Evolutionary conservation across 2,113 vertebrate species (phyloP), one percentile per base, ranked within the genome.

Genomic region (Tichodroma muraria): DNA sequence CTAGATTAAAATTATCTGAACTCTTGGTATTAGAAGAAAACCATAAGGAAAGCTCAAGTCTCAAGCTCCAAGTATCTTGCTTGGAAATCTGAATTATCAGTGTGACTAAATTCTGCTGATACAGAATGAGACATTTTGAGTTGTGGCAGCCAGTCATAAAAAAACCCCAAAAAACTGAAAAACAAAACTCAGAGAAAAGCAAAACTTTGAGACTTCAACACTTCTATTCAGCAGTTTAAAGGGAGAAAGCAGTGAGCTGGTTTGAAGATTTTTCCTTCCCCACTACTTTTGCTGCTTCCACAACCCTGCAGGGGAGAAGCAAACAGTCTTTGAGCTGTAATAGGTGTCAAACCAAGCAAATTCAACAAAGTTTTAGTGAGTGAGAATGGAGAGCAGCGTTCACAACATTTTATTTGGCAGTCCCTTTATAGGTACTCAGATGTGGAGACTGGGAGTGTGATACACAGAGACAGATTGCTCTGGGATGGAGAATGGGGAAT

Each of bases 341-440:
- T 65, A 93, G 85, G 82, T 93, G 88, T 94, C 93, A 95, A 96
- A 73, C 65, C 64, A 80, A 84, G 64, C 63, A 91, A 96, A 90
- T 86, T 91, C 89, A 94, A 88, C 72, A 49, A 85, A 91, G 64
- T 95, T 95, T 83, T 64, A 65, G 65, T 31, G 82, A 90, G 70
- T 57, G 87, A 93, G 91, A 91, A 70, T 0, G 68, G 54, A 91
- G 64, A 93, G 89, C 72, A 83, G 68, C 3, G 0, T 85, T 95
- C 85, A 94, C 69, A 84, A 42, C 75, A 52, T 91, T 93, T 81
- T 93, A 61, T 87, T 96, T 87, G 85, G 45, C 47, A n/a, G 37
- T 77, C 56, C 85, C 81, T 93, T 93, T 85, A 54, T 73, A 66
- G 68, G 79, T 82, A 21, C 71, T 94, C 37, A 63, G 56, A 79